Conservation (phyloP, 2,888 invertebrate species). For the Temnothorax ravouxi region DNA sequence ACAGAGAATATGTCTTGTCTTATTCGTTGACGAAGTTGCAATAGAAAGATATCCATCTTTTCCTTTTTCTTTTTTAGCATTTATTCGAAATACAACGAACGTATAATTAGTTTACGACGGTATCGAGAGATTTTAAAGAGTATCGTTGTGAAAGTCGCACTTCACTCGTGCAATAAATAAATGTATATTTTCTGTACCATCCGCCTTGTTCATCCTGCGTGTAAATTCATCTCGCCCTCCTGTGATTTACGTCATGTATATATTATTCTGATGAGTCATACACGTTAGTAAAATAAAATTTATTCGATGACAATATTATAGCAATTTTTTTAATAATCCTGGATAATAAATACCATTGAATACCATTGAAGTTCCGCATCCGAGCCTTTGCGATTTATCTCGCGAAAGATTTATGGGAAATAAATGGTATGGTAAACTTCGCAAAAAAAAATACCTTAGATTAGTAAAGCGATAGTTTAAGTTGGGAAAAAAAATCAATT, state of each 20-base stretch:
- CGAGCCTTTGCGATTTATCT: neutral
- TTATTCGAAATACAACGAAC: slow-evolving; percentile 38
- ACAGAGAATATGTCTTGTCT: neutral
- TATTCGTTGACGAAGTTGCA: neutral
- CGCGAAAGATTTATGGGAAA: neutral
- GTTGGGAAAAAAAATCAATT: neutral
- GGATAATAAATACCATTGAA: neutral
- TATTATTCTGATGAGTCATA: slow-evolving; percentile 28
- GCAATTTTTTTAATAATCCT: neutral
- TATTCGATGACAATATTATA: slow-evolving; percentile 1
- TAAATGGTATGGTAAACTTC: neutral
- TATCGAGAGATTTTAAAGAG: neutral
- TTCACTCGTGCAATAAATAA: slow-evolving; percentile 9
- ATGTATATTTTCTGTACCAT: slow-evolving; percentile 47
- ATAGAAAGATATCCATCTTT: neutral
- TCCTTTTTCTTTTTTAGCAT: neutral
- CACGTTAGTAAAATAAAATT: slow-evolving; percentile 32
- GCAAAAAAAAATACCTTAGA: neutral
- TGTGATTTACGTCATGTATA: slow-evolving; percentile 26
- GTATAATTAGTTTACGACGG: slow-evolving; percentile 1
- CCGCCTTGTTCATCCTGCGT: neutral
- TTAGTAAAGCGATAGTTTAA: neutral
- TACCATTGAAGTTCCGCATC: no score
- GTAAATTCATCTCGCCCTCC: slow-evolving; percentile 14
- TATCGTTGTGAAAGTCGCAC: neutral